Base-by-base conservation (phyloP, 2,797 vertebrate genomes). In the Miichthys miiuy region DNA sequence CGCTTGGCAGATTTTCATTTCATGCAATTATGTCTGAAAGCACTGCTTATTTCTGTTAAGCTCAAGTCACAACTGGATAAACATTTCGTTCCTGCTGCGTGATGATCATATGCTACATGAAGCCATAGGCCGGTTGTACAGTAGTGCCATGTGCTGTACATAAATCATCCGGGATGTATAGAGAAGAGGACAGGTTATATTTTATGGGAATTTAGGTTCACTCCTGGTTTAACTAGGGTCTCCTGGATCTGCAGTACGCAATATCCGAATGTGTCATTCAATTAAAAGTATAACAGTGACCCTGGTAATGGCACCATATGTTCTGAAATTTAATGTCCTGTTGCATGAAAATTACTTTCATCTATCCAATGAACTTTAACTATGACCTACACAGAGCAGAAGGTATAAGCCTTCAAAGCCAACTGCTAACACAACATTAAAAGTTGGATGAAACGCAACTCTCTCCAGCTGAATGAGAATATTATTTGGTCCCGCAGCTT, bases 1-100 rank as follows among this genome's bases (percentile, higher is more conserved):
- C 61, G 87, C 85, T 88, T 80, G 83, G 79, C 91, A 88, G 87
- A 81, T 82, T 91, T 88, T 90, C 86, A 90, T 92, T 93, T 93
- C 82, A 91, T 83, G 90, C 85, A 91, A 92, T 92, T 91, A 91
- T 34, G 50, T 75, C 75, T 85, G 80, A 86, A 89, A 88, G 79
- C 65, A 54, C 74, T 55, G 70, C 86, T 86, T 77, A 83, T 90
- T 91, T 84, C 68, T 63, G 60, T 76, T 71, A 77, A 78, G 85
- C 74, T 72, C 27, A 20, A 84, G 73, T 79, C 76, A 81, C 76
- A 75, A 89, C 78, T 62, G 75, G 74, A 80, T 88, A 90, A 87
- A 91, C 87, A 89, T 77, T 85, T 74, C 70, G 69, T 75, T 77
- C 81, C 73, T 41, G n/a, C 72, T 66, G 74, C 78, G 52, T 61